Percentiles rank a stretch among this genome's conserved stretches.
Evolutionary conservation across 2,888 invertebrate species (phyloP).

Genomic region (Aphrophora alni): DNA sequence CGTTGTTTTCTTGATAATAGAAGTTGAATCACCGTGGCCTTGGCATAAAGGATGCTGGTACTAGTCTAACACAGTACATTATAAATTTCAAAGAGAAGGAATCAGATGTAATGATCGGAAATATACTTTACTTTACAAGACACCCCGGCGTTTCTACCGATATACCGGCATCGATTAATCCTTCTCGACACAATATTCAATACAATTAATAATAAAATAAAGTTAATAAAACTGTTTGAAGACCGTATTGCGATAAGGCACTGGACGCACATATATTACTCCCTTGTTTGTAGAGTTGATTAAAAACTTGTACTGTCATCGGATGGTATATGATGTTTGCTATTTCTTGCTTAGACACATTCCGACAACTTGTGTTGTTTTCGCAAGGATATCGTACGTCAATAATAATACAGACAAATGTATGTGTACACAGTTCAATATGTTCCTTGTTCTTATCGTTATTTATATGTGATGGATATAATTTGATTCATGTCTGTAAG

Average conservation of each 20-base stretch:
- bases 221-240: background rate
- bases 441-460: background rate
- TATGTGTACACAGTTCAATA: background rate
- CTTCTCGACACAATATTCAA: background rate
- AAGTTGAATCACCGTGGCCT: background rate
- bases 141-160: background rate
- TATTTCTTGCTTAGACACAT: background rate
- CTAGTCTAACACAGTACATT: background rate
- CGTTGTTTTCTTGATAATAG: conserved; percentile 1
- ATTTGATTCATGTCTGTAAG: too few species aligned
- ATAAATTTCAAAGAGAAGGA: background rate
- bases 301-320: background rate
- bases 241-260: background rate
- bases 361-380: background rate
- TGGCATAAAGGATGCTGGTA: background rate
- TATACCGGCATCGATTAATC: background rate
- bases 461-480: background rate
- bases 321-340: background rate
- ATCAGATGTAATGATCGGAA: background rate
- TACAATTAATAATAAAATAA: conserved; percentile 9
- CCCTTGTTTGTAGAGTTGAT: background rate
- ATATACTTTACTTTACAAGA: background rate
- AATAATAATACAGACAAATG: conserved; percentile 9
- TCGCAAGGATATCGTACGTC: background rate
- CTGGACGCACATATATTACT: background rate